Evolutionary conservation across 2,113 vertebrate genomes (phyloP).

Genomic region (Cynocephalus volans): DNA sequence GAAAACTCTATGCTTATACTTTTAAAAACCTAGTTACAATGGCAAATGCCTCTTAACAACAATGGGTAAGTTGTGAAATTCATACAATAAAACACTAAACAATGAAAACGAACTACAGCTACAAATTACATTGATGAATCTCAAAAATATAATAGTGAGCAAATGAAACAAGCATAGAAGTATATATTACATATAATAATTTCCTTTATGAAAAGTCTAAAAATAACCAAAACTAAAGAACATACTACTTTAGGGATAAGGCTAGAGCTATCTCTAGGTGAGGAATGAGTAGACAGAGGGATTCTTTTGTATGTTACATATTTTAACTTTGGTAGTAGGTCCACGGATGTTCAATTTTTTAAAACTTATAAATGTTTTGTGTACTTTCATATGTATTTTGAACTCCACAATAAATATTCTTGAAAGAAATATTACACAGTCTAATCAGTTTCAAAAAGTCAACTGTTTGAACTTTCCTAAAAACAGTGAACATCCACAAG

Average conservation of each 20-base stretch:
- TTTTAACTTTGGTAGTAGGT: not conserved
- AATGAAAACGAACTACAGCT: not conserved
- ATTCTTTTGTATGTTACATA: not conserved
- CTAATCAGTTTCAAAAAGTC: not conserved
- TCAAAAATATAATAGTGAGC: not conserved
- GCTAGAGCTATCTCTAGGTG: not conserved
- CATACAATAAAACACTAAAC: constrained; percentile 15
- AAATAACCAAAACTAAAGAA: constrained; percentile 14
- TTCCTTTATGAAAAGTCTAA: not conserved
- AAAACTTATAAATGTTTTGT: not conserved
- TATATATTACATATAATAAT: not conserved
- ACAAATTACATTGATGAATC: not conserved
- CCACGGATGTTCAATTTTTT: not conserved
- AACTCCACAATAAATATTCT: not conserved
- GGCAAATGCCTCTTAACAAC: not conserved
- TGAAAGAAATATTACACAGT: not conserved
- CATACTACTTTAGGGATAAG: not conserved
- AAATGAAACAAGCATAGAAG: not conserved
- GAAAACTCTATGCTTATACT: not conserved
- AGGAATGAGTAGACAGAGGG: not conserved
- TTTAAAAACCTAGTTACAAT: not conserved
- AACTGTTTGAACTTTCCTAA: not conserved
- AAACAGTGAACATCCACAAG: not conserved
- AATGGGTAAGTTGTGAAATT: not conserved
- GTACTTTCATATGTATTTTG: not conserved